Percentiles rank a stretch among this genome's conserved stretches.
Evolutionary conservation across 2,113 vertebrate genomes (phyloP).

Genomic region (Alaudala cheleensis): DNA sequence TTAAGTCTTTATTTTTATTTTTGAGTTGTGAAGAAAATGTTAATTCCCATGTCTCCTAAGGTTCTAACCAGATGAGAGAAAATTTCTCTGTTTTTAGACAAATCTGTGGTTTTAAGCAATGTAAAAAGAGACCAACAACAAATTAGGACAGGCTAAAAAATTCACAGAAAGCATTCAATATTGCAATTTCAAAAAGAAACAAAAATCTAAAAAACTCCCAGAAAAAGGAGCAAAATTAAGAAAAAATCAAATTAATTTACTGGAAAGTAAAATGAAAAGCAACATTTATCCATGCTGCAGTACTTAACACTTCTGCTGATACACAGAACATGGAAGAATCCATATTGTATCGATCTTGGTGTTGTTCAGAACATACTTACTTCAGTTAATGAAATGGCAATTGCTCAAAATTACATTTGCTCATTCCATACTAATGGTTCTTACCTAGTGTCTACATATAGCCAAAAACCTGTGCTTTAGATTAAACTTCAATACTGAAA

Average conservation of each 20-base stretch:
- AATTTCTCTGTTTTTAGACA: background rate
- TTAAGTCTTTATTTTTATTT: background rate
- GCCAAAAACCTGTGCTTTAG: background rate
- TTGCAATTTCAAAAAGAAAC: background rate
- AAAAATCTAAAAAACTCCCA: background rate
- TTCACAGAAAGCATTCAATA: background rate
- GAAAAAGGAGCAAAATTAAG: background rate
- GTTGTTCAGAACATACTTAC: conserved; percentile 15
- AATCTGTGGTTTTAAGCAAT: background rate
- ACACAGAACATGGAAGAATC: conserved; percentile 9
- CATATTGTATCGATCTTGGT: background rate
- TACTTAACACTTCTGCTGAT: background rate
- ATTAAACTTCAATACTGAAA: background rate
- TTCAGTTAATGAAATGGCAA: conserved; percentile 35
- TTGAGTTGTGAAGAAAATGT: background rate
- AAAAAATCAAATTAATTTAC: background rate
- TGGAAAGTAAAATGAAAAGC: background rate
- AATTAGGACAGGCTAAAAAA: background rate
- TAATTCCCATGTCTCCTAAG: background rate
- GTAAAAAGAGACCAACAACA: background rate
- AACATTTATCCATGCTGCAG: background rate
- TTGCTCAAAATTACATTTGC: conserved; percentile 27
- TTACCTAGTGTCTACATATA: background rate
- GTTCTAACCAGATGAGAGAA: background rate
- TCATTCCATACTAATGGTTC: conserved; percentile 5